phyloP scores from a whole-genome alignment of 2,113 vertebrate species.

The Sula dactylatra region DNA sequence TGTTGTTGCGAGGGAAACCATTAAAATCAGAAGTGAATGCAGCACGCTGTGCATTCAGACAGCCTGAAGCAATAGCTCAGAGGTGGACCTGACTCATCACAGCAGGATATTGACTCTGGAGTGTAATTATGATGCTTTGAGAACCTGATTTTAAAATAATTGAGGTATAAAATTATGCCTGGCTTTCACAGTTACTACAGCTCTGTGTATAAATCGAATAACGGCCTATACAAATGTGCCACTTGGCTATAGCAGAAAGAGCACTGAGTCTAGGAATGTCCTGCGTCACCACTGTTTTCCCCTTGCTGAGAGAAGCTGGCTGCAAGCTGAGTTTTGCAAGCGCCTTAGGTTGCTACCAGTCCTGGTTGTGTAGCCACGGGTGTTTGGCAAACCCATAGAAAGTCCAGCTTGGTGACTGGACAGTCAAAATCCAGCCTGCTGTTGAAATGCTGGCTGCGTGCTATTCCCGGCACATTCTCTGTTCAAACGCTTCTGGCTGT shows the following conservation, averaged over 20 bases:
- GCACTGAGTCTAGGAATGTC: neutral
- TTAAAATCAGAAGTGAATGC: neutral
- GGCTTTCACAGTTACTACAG: slow-evolving; percentile 25
- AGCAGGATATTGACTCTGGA: slow-evolving; percentile 57
- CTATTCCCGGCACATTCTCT: fast-evolving
- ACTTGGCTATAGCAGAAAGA: neutral
- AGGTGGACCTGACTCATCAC: slow-evolving; percentile 45
- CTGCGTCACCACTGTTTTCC: neutral
- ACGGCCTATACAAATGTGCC: neutral
- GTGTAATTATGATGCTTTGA: slow-evolving; percentile 38
- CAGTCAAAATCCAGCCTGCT: neutral
- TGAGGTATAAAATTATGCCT: slow-evolving; percentile 55
- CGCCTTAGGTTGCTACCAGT: neutral
- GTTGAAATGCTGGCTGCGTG: neutral
- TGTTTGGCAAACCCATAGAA: neutral
- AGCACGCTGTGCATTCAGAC: neutral
- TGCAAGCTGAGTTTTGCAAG: neutral
- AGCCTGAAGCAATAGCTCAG: slow-evolving; percentile 11
- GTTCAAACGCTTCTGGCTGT: neutral
- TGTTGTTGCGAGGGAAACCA: neutral
- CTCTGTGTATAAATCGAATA: slow-evolving; percentile 28
- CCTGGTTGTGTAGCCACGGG: neutral
- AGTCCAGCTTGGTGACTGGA: neutral
- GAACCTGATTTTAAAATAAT: slow-evolving; percentile 59
- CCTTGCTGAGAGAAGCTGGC: neutral